These are phyloP conservation scores for Euglossa dilemma DNA, from an alignment of 1,140 invertebrate genomes.

Conservation along the genomic window DNA sequence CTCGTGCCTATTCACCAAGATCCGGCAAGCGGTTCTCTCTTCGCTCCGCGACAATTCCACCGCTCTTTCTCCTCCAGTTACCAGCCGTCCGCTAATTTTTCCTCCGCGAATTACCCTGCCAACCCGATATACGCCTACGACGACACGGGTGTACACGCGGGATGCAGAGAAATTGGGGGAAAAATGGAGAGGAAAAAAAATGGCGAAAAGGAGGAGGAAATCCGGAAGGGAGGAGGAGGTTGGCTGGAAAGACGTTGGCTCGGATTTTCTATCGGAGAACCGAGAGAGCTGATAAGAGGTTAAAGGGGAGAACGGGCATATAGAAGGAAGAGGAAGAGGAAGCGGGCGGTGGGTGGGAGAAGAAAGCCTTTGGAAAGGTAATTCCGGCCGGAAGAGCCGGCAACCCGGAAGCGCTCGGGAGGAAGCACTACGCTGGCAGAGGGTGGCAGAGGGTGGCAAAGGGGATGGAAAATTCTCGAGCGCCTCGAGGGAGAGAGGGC, in stretches of 20 bases:
- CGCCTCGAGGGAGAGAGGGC: conserved; percentile 50
- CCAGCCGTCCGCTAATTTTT: too few species aligned
- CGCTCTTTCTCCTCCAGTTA: too few species aligned
- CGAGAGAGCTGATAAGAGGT: conserved; percentile 43
- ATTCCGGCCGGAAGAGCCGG: conserved; percentile 76
- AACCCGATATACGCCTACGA: too few species aligned
- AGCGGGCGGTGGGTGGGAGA: conserved; percentile 10
- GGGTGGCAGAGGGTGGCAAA: conserved; percentile 35
- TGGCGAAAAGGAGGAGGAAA: too few species aligned
- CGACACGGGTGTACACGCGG: too few species aligned
- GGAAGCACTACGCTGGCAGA: conserved; percentile 66
- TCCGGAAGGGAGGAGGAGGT: not conserved
- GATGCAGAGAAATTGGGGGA: too few species aligned
- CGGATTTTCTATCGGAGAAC: conserved; percentile 32
- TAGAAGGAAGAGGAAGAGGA: conserved; percentile 42
- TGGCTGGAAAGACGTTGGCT: not conserved
- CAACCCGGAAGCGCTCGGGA: conserved; percentile 79
- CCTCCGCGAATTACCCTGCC: too few species aligned
- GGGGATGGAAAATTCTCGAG: conserved; percentile 60
- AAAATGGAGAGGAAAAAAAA: too few species aligned
- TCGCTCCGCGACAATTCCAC: not conserved
- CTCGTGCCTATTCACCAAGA: not conserved
- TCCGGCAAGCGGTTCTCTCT: not conserved
- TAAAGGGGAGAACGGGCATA: conserved; percentile 21
- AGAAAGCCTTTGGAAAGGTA: conserved; percentile 62